Evolutionary conservation across 2,888 invertebrate species (phyloP).

Genomic region (Diachrysia chrysitis): DNA sequence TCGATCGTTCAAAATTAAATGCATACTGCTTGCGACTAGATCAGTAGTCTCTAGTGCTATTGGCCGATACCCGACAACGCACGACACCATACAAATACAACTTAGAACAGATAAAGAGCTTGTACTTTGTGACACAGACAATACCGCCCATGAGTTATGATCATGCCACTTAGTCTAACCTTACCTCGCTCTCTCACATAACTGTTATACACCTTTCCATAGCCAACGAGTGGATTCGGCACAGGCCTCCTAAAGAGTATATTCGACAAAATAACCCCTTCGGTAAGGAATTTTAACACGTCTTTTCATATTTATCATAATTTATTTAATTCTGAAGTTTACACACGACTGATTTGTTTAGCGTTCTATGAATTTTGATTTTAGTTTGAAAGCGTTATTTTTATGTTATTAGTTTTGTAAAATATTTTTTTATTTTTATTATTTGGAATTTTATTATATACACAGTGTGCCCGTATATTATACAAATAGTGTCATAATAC

Average conservation of each 20-base stretch:
- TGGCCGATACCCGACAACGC: slow-evolving; percentile 87
- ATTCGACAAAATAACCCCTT: slow-evolving; percentile 90
- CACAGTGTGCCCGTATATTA: slow-evolving; percentile 86
- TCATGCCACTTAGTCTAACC: slow-evolving; percentile 85
- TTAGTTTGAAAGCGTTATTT: slow-evolving; percentile 79
- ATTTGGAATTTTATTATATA: slow-evolving; percentile 70
- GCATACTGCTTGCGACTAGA: slow-evolving; percentile 89
- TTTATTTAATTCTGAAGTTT: slow-evolving; percentile 79
- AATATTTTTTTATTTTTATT: slow-evolving; percentile 67
- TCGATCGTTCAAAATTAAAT: slow-evolving; percentile 87
- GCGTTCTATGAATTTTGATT: slow-evolving; percentile 73
- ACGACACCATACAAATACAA: slow-evolving; percentile 87
- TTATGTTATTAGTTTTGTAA: slow-evolving; percentile 78
- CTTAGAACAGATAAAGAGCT: slow-evolving; percentile 87
- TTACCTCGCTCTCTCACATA: slow-evolving; percentile 88
- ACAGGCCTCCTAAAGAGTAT: slow-evolving; percentile 90
- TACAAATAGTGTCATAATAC: slow-evolving; percentile 80
- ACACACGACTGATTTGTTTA: slow-evolving; percentile 79
- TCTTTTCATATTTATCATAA: slow-evolving; percentile 80
- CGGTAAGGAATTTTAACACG: slow-evolving; percentile 90
- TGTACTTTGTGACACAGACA: slow-evolving; percentile 89
- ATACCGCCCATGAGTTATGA: slow-evolving; percentile 80
- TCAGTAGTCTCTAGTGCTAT: slow-evolving; percentile 88
- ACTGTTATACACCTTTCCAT: slow-evolving; percentile 89
- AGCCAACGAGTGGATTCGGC: slow-evolving; percentile 89